Evolutionary conservation across 64 coral and sea anemone species (phyloP).

Genomic region (Stichodactyla mertensii): DNA sequence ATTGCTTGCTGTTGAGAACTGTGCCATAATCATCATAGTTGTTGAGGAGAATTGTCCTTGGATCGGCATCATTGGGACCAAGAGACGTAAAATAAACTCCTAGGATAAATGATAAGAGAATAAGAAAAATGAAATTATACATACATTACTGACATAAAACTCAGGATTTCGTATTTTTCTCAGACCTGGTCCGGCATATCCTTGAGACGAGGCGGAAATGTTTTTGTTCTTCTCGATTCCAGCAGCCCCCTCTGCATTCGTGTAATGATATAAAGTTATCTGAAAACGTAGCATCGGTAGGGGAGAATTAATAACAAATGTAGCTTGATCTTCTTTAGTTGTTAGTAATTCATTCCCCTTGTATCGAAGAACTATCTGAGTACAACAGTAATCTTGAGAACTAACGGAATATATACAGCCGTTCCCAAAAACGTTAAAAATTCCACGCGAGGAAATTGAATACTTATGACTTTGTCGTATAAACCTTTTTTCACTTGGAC

Average conservation of each 20-base stretch:
- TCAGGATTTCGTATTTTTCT: too few species aligned
- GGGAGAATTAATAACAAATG: too few species aligned
- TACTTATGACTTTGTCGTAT: too few species aligned
- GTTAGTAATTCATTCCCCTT: too few species aligned
- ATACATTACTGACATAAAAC: too few species aligned
- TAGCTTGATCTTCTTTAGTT: too few species aligned
- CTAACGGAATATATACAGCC: too few species aligned
- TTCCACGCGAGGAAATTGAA: too few species aligned
- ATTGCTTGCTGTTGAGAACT: neutral
- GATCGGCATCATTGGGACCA: neutral
- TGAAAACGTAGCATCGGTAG: neutral
- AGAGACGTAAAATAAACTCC: neutral
- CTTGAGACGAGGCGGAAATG: neutral
- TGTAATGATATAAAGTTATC: constrained; percentile 24
- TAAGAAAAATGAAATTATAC: neutral
- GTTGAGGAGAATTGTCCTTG: constrained; percentile 15
- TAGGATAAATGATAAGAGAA: neutral
- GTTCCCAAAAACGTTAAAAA: too few species aligned
- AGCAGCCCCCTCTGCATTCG: neutral
- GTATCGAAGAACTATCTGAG: too few species aligned
- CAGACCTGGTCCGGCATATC: neutral
- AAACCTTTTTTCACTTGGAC: too few species aligned
- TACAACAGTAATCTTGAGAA: too few species aligned
- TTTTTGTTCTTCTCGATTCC: neutral
- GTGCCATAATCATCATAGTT: neutral